A percentile compares a stretch with the other conserved stretches of the same genome.
These are phyloP conservation scores for Aythya baeri DNA, from an alignment of 2,113 vertebrate genomes.

Conservation along the genomic window DNA sequence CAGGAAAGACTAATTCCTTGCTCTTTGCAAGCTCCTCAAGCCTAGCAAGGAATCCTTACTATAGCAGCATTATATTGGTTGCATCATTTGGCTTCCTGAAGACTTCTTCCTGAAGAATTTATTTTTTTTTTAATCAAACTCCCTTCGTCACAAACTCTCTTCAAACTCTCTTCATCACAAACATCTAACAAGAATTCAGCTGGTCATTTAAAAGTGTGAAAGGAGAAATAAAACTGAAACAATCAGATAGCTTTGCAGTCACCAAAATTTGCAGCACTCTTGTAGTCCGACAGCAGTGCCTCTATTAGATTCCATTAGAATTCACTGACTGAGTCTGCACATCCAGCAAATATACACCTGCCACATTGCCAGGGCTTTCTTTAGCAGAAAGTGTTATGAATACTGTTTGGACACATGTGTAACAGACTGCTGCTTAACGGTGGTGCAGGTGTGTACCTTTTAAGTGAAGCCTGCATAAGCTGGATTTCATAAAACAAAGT, in stretches of 20 bases:
- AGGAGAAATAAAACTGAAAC: background rate
- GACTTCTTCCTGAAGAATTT: too few species aligned
- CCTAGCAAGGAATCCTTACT: background rate
- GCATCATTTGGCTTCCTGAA: background rate
- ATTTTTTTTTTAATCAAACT: background rate
- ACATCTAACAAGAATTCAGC: background rate
- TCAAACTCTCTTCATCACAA: background rate
- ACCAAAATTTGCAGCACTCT: background rate
- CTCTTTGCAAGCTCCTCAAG: background rate
- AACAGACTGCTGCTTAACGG: accelerated
- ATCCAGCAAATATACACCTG: background rate
- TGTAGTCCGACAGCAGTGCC: background rate
- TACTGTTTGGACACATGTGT: background rate
- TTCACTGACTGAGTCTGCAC: background rate
- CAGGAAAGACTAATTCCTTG: background rate
- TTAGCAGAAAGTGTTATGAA: background rate
- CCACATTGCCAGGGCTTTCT: background rate
- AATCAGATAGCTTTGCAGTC: background rate
- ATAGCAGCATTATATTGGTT: background rate
- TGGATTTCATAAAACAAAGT: background rate
- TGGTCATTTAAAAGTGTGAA: background rate
- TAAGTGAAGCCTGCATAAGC: background rate
- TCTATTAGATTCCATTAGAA: background rate
- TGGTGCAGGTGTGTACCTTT: background rate
- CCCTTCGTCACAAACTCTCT: background rate